Base-by-base conservation (phyloP, 1,140 invertebrate species). In the Pseudoatta argentina region DNA sequence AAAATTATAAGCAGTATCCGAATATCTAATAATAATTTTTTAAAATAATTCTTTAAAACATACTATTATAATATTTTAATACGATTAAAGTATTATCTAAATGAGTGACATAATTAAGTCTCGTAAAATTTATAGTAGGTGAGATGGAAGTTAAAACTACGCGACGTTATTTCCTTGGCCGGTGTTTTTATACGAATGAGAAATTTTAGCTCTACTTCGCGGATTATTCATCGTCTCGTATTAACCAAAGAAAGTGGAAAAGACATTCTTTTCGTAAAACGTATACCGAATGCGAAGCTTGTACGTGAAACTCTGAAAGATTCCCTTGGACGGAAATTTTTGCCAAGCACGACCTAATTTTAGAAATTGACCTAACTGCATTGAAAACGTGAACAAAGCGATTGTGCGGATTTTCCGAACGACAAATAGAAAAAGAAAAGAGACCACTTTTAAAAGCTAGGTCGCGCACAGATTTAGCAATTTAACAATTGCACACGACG, bases 301-400 rank as follows among this genome's bases (percentile, higher is more conserved):
- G 76, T 59, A 55, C 77, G 51, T 44, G 48, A n/a, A 81, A 21
- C 34, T 59, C 30, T 27, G 3, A 8, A 34, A 39, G 48, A 79
- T 79, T 79, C 55, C 21, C 14, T 69, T 34, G 24, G n/a, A 12
- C 21, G 21, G 16, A 24, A 61, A 73, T 48, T 82, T 82, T 82
- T 48, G 53, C 18, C 67, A 12, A 72, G 55, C 24, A 57, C 67
- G 55, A 73, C 39, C 39, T 4, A 27, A 69, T 69, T 69, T 16
- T 7, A 14, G 12, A 27, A 82, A 73, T 73, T 69, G 67, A 61
- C 24, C 66, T 34, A 73, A 82, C 61, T 82, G 34, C 55, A 7
- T 10, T 6, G 24, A 48, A 51, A 69, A 27, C 5, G 39, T 1
- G 14, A 30, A 59, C 7, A 7, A n/a, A 44, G 18, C n/a, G 48